Base-by-base conservation (phyloP, 1,140 invertebrate species). In the Caenorhabditis inopinata region DNA sequence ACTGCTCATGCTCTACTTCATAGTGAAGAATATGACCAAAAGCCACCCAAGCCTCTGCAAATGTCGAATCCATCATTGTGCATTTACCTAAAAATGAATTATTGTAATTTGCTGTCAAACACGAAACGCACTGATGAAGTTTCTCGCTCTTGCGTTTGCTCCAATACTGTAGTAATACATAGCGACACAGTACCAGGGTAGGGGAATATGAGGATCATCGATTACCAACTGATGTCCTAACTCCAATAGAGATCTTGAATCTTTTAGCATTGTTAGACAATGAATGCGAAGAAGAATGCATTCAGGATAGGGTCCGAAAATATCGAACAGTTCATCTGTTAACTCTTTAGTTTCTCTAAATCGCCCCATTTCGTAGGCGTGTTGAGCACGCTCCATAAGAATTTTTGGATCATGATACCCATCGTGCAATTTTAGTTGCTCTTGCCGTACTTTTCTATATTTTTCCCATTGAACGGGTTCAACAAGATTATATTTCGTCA, bases 1-100 rank as follows among this genome's bases (percentile, higher is more conserved):
- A 58, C 42, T 80, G 79, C n/a, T 80, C 79, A 25, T 80, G 79
- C 23, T 80, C 79, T 7, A 45, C 38, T 76, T 80, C 79, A 16
- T 25, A 38, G 48, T 58, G 53, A 18, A 80, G 58, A 58, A 76
- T 73, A 21, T 80, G 79, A 11, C 79, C 79, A 23, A 75, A 80
- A 11, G 75, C 68, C 0, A 80, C 12, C 79, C 77, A 79, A 35
- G 53, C 77, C 14, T 74, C 77, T 7, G 46, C 48, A 38, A 79
- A 79, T 4, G 38, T 27, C 2, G 46, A 16, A 45, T 79, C 49
- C 77, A 79, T 79, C 51, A 58, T 62, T 25, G 77, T 79, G 21
- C 48, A 46, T 73, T 79, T 79, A 23, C 38, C 76, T 78, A 14
- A 14, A 47, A 53, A 76, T 2, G 18, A 6, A 1, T 1, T 27